Conservation (phyloP, 1,140 invertebrate species). For the Trichoplusia ni region DNA sequence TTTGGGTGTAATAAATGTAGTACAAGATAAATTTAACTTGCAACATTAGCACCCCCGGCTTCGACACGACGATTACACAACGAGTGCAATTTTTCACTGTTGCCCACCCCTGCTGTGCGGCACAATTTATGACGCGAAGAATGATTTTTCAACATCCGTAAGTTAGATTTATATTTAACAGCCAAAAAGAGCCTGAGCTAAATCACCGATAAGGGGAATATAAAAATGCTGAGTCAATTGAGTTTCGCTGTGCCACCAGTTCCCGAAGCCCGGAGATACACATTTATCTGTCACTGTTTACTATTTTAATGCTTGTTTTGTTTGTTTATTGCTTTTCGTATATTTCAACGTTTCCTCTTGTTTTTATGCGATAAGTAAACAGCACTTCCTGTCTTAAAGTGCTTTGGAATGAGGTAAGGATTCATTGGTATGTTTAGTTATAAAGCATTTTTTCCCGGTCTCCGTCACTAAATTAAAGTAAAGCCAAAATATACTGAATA, state of each 20-base stretch:
- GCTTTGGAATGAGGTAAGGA: no score
- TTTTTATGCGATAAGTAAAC: no score
- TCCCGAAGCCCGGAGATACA: slow-evolving; percentile 9
- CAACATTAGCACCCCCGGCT: slow-evolving; percentile 67
- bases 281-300: slow-evolving; percentile 6
- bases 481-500: no score
- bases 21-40: slow-evolving; percentile 67
- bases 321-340: not conserved
- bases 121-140: slow-evolving; percentile 67
- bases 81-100: slow-evolving; percentile 68
- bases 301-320: slow-evolving; percentile 10
- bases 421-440: no score
- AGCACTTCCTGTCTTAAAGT: no score
- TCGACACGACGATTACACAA: slow-evolving; percentile 65
- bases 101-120: slow-evolving; percentile 57
- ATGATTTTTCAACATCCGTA: slow-evolving; percentile 73
- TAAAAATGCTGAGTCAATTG: slow-evolving; percentile 41
- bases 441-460: no score
- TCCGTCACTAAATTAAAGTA: no score
- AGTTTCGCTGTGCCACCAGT: slow-evolving; percentile 17
- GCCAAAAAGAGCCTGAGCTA: slow-evolving; percentile 42
- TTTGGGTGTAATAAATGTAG: slow-evolving; percentile 66
- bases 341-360: no score
- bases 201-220: slow-evolving; percentile 35
- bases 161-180: slow-evolving; percentile 68